These are phyloP conservation scores for Cochlearius cochlearius DNA, from an alignment of 2,113 vertebrate species.

Conservation along the genomic window DNA sequence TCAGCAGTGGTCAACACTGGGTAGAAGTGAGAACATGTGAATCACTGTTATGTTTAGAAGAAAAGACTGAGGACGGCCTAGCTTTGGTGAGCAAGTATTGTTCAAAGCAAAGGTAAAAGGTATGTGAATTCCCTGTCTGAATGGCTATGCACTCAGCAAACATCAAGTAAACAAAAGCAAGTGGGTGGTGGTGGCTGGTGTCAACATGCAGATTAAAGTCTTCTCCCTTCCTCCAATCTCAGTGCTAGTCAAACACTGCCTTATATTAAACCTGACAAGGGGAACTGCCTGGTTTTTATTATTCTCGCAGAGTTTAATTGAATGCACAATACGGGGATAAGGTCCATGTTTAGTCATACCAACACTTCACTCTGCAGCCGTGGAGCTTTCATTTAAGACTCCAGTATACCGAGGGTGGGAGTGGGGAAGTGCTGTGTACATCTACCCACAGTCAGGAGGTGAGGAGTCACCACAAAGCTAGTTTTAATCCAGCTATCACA, in stretches of 20 bases:
- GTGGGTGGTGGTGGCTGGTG: rapidly evolving
- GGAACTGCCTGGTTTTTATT: not conserved
- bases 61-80: not conserved
- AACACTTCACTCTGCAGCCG: not conserved
- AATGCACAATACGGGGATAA: not conserved
- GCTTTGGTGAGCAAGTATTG: not conserved
- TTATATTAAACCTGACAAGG: not conserved
- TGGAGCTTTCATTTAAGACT: not conserved
- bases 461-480: not conserved
- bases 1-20: not conserved
- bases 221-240: not conserved
- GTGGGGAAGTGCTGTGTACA: not conserved
- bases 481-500: not conserved
- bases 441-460: not conserved
- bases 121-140: not conserved
- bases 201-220: not conserved
- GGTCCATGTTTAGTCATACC: not conserved
- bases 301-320: not conserved
- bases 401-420: not conserved
- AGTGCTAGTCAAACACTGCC: not conserved
- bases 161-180: not conserved
- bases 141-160: not conserved
- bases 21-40: not conserved
- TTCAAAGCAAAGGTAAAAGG: not conserved
- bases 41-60: not conserved